A percentile compares a stretch with the other conserved stretches of the same genome.
Evolutionary conservation across 2,797 vertebrate genomes (phyloP).

Genomic region (Gallinago stenura): DNA sequence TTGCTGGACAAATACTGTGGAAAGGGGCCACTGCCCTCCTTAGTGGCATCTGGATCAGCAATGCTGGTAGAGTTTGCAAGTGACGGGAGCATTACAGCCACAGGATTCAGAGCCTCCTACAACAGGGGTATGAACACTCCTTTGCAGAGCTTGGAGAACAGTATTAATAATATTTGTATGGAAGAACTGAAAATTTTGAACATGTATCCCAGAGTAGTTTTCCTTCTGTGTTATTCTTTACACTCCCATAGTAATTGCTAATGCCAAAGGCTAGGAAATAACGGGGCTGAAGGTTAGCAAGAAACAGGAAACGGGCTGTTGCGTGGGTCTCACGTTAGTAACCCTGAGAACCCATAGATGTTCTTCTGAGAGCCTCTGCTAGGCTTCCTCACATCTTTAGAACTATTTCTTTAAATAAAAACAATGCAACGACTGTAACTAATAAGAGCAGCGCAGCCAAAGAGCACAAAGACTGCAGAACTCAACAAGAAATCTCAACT

Average conservation of each 20-base stretch:
- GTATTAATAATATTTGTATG: not conserved
- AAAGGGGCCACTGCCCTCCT: conserved; percentile 32
- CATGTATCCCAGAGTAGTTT: not conserved
- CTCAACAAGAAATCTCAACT: not conserved
- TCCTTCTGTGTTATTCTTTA: not conserved
- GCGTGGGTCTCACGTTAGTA: not conserved
- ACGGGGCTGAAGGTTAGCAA: not conserved
- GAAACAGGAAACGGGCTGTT: not conserved
- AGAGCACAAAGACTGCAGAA: not conserved
- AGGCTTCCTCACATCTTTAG: not conserved
- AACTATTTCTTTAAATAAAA: not conserved
- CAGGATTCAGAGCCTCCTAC: conserved; percentile 73
- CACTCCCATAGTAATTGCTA: not conserved
- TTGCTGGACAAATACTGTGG: conserved; percentile 71
- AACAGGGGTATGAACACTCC: conserved; percentile 44
- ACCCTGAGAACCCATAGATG: not conserved
- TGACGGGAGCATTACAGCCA: conserved; percentile 16
- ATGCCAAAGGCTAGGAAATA: not conserved
- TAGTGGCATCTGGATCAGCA: conserved; percentile 49
- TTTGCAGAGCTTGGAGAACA: not conserved
- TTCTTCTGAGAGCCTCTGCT: not conserved
- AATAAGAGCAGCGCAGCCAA: not conserved
- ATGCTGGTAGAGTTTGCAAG: conserved; percentile 75
- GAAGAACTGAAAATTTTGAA: not conserved
- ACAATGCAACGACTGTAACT: not conserved